phyloP scores from a whole-genome alignment of 2,888 invertebrate species.

The Maniola hyperantus region DNA sequence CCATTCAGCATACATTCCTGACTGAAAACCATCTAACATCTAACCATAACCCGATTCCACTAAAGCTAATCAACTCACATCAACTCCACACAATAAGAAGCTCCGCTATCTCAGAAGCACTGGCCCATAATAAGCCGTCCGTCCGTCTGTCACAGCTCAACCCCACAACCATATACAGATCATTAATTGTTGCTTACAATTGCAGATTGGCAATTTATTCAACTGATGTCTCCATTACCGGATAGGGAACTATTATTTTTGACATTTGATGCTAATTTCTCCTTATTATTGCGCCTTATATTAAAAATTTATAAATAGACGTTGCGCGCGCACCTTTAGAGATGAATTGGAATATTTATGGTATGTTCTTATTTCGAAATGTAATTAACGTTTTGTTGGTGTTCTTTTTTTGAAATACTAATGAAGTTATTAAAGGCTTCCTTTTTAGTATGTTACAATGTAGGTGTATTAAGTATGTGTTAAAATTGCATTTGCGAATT shows the following conservation, averaged over 20 bases:
- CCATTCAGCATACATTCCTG: neutral
- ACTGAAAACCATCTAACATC: neutral
- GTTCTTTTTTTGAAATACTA: conserved; percentile 14
- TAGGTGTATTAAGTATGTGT: conserved; percentile 11
- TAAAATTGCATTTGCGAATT: neutral
- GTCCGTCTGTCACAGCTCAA: conserved; percentile 63
- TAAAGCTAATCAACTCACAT: conserved; percentile 11
- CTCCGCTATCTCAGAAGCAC: conserved; percentile 20
- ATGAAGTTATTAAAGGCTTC: conserved; percentile 16
- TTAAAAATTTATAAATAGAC: conserved; percentile 21
- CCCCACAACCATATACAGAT: conserved; percentile 57
- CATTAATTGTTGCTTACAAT: conserved; percentile 72
- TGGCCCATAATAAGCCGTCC: conserved; percentile 50
- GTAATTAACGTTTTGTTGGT: conserved; percentile 9
- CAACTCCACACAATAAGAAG: conserved; percentile 28
- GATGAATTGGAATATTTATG: conserved; percentile 20
- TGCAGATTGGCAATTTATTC: conserved; percentile 71
- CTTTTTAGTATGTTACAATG: neutral
- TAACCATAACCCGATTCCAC: conserved; percentile 2
- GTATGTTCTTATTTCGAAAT: conserved; percentile 7
- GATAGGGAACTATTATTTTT: conserved; percentile 62
- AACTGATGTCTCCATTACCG: conserved; percentile 53
- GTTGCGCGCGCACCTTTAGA: conserved; percentile 27
- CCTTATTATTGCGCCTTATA: conserved; percentile 26
- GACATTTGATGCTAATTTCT: conserved; percentile 43